Evolutionary conservation across 2,113 vertebrate species (phyloP).

Genomic region (Tetrao urogallus): DNA sequence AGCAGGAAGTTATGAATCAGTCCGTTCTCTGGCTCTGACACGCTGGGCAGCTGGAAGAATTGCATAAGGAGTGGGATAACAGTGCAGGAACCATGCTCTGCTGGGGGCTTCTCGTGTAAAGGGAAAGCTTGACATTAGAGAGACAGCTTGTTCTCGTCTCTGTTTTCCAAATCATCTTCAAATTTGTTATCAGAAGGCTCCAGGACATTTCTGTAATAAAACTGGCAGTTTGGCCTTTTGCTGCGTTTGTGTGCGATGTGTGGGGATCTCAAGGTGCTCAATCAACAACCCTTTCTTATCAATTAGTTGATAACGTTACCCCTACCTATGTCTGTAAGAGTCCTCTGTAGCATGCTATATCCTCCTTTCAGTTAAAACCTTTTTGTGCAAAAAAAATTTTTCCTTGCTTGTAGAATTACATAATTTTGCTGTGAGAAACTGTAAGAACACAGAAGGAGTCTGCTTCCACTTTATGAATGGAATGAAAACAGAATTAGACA

Average conservation of each 20-base stretch:
- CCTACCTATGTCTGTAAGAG: neutral
- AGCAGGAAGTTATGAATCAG: neutral
- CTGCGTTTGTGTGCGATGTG: neutral
- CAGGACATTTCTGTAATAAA: neutral
- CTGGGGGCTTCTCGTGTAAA: neutral
- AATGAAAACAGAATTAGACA: neutral
- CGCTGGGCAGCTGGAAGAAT: neutral
- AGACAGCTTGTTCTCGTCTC: neutral
- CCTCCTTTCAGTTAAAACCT: neutral
- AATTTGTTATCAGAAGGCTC: neutral
- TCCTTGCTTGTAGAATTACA: neutral
- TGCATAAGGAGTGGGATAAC: accelerated
- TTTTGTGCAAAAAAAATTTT: neutral
- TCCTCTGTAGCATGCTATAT: neutral
- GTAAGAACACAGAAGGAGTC: neutral
- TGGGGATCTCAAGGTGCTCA: neutral
- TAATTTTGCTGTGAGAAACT: neutral
- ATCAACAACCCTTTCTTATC: neutral
- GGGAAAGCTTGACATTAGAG: neutral
- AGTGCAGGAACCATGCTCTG: accelerated
- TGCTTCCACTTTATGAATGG: neutral
- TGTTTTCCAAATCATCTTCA: neutral
- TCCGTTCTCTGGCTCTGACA: neutral
- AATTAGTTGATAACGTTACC: neutral
- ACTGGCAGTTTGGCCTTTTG: neutral